Conservation (phyloP, 2,888 invertebrate genomes). For the Callosobruchus maculatus region DNA sequence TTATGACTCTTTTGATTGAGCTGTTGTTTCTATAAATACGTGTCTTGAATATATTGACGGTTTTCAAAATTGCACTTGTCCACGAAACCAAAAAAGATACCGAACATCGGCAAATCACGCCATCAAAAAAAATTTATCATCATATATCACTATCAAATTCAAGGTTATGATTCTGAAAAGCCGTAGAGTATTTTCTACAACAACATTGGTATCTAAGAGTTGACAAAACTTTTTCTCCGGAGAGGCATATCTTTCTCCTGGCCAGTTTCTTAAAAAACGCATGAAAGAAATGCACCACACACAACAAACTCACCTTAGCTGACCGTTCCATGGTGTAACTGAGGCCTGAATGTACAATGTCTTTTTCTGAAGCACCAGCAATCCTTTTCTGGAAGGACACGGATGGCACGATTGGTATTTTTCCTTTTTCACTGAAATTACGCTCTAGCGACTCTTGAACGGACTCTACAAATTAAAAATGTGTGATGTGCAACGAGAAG, state of each 20-base stretch:
- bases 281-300: not conserved
- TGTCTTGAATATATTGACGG: no score
- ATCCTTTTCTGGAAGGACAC: conserved; percentile 84
- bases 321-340: conserved; percentile 98
- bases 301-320: conserved; percentile 65
- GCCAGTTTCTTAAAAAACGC: not conserved
- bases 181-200: no score
- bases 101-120: no score
- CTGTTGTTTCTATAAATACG: no score
- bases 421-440: conserved; percentile 87
- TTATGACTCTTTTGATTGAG: no score
- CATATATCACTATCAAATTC: no score
- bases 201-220: no score
- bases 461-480: conserved; percentile 64
- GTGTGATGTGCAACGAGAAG: no score
- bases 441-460: conserved; percentile 95
- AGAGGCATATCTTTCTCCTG: not conserved
- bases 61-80: no score
- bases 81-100: no score
- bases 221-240: not conserved
- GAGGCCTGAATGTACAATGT: conserved; percentile 96
- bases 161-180: no score
- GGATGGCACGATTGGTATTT: conserved; percentile 88
- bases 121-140: no score
- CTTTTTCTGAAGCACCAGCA: conserved; percentile 94